These are phyloP conservation scores for Sebastes goodei DNA, from an alignment of 2,797 vertebrate species.

Conservation along the genomic window DNA sequence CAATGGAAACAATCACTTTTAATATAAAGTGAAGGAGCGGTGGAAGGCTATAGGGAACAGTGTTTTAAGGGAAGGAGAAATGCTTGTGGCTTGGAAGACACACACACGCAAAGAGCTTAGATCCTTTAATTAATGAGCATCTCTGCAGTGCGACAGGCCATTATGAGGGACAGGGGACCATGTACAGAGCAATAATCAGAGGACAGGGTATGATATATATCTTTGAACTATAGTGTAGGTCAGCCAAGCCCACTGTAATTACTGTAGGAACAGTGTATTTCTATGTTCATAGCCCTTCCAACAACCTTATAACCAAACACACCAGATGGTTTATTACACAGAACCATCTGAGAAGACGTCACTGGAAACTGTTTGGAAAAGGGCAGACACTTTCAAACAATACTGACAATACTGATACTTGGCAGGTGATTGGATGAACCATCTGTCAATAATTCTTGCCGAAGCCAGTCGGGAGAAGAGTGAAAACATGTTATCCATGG, in stretches of 20 bases:
- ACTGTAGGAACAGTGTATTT: not conserved
- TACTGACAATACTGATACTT: not conserved
- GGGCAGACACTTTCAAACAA: not conserved
- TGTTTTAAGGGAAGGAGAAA: not conserved
- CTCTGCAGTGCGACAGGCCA: conserved; percentile 3
- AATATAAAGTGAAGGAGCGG: no score
- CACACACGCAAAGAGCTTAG: not conserved
- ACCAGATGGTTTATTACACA: not conserved
- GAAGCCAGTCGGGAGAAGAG: not conserved
- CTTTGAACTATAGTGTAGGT: not conserved
- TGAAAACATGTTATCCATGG: not conserved
- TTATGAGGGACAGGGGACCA: conserved; percentile 6
- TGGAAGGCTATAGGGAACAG: not conserved
- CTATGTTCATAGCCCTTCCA: not conserved
- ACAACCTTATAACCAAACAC: not conserved
- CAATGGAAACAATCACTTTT: no score
- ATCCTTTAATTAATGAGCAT: conserved; percentile 23
- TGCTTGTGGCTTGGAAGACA: not conserved
- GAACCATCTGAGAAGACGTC: not conserved
- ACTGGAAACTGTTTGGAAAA: not conserved
- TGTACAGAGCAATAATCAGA: not conserved
- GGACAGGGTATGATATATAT: not conserved
- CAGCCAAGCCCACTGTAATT: not conserved
- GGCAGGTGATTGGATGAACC: not conserved
- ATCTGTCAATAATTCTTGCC: not conserved